Conservation (phyloP, 2,888 invertebrate species). For the Drosophila picticornis region DNA sequence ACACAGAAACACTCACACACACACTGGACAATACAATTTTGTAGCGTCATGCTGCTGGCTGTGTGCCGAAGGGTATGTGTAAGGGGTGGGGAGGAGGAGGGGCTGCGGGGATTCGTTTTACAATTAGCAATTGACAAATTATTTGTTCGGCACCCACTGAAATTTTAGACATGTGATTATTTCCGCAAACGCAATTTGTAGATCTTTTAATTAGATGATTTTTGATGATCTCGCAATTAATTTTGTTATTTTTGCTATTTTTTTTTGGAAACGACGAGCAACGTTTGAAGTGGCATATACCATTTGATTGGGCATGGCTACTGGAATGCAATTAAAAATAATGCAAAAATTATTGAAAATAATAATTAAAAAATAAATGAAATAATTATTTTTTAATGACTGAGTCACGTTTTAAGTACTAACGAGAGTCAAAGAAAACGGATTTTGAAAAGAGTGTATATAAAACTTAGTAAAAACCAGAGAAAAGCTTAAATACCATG, state of each 20-base stretch:
- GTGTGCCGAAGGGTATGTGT: not conserved
- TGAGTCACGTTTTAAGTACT: not conserved
- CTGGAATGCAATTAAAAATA: not conserved
- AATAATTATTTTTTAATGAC: not conserved
- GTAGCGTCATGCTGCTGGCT: conserved; percentile 47
- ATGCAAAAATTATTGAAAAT: not conserved
- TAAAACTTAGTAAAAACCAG: not conserved
- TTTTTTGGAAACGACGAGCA: not conserved
- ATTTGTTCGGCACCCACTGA: conserved; percentile 16
- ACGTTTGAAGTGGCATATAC: not conserved
- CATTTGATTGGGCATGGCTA: not conserved
- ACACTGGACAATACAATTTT: conserved; percentile 25
- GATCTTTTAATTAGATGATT: conserved; percentile 11
- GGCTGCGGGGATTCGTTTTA: not conserved
- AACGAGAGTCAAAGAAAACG: not conserved
- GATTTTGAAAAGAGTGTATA: not conserved
- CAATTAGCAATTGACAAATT: conserved; percentile 18
- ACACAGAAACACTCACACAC: conserved; percentile 2
- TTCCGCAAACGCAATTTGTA: conserved; percentile 20
- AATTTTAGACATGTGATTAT: conserved; percentile 17
- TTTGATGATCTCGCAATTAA: not conserved
- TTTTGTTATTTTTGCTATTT: not conserved
- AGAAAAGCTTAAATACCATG: not conserved
- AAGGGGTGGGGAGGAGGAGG: not conserved
- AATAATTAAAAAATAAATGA: not conserved